A percentile compares a stretch with the other conserved stretches of the same genome.
Conservation (phyloP, 2,888 invertebrate genomes). For the Macrophya annulata region DNA sequence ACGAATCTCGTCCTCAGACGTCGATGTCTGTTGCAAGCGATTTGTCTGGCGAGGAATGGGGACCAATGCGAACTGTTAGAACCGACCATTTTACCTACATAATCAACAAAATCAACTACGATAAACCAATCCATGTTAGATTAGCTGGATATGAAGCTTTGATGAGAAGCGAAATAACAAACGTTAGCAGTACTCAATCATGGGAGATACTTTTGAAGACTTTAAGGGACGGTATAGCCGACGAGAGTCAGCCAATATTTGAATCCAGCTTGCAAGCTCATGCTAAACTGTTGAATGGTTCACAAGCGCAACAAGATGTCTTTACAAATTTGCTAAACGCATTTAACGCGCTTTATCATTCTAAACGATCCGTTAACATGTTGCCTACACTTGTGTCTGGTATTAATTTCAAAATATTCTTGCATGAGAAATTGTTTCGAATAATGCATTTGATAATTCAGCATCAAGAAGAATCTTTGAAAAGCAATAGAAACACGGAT, state of each 20-base stretch:
- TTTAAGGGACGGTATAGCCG: slow-evolving; percentile 72
- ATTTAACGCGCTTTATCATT: slow-evolving; percentile 71
- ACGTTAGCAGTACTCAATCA: slow-evolving; percentile 63
- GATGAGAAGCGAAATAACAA: slow-evolving; percentile 71
- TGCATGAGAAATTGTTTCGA: slow-evolving; percentile 75
- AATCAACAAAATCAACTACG: slow-evolving; percentile 70
- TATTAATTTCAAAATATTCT: slow-evolving; percentile 75
- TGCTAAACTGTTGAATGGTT: slow-evolving; percentile 59
- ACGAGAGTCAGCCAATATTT: slow-evolving; percentile 74
- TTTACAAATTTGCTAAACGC: slow-evolving; percentile 71
- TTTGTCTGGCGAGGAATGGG: slow-evolving; percentile 72
- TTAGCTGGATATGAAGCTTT: slow-evolving; percentile 75
- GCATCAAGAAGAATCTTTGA: slow-evolving; percentile 74
- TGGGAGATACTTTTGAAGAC: slow-evolving; percentile 71
- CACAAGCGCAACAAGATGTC: slow-evolving; percentile 66
- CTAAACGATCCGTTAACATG: slow-evolving; percentile 68
- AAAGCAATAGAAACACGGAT: slow-evolving; percentile 69
- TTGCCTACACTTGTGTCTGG: slow-evolving; percentile 73
- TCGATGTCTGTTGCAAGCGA: slow-evolving; percentile 72
- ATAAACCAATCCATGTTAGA: slow-evolving; percentile 76
- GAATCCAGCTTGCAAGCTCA: slow-evolving; percentile 72
- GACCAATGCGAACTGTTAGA: slow-evolving; percentile 61
- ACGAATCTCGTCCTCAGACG: slow-evolving; percentile 67
- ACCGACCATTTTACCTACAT: slow-evolving; percentile 67
- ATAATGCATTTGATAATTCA: slow-evolving; percentile 71